Percentiles rank a stretch among this genome's conserved stretches.
phyloP scores from a whole-genome alignment of 2,888 invertebrate genomes.

The Acleris holmiana region DNA sequence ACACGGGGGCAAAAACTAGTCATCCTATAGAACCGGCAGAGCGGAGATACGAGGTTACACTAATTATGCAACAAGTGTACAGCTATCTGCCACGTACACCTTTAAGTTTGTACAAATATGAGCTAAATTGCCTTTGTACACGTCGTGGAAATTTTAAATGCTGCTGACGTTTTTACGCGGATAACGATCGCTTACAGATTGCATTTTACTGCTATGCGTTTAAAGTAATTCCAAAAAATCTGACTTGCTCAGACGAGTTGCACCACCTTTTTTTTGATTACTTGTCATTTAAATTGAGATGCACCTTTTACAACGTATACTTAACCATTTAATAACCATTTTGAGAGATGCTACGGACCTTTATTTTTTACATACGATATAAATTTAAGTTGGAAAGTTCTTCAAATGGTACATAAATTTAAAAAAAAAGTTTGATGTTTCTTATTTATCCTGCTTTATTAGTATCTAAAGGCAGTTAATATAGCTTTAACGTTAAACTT shows the following conservation, averaged over 20 bases:
- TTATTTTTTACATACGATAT: too few species aligned
- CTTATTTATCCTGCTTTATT: too few species aligned
- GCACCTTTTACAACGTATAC: too few species aligned
- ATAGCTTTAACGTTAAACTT: too few species aligned
- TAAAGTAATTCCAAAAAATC: slow-evolving; percentile 18
- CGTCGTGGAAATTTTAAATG: slow-evolving; percentile 48
- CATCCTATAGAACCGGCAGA: slow-evolving; percentile 43
- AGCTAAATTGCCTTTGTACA: slow-evolving; percentile 29
- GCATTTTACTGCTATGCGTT: slow-evolving; percentile 22
- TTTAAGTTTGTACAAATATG: slow-evolving; percentile 7
- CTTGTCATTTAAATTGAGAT: neutral
- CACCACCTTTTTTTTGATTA: neutral
- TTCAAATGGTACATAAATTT: too few species aligned
- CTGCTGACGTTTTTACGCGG: slow-evolving; percentile 50
- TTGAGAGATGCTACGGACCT: too few species aligned
- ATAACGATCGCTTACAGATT: slow-evolving; percentile 37
- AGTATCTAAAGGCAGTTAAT: too few species aligned
- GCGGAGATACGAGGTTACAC: slow-evolving; percentile 36
- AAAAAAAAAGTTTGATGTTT: too few species aligned
- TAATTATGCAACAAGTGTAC: slow-evolving; percentile 48
- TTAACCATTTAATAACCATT: too few species aligned
- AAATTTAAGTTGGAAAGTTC: too few species aligned
- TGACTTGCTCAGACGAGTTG: slow-evolving; percentile 4
- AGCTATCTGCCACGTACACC: neutral
- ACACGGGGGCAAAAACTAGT: slow-evolving; percentile 45